A percentile compares a stretch with the other conserved stretches of the same genome.
Evolutionary conservation across 2,113 vertebrate species (phyloP).

Genomic region (Struthio camelus): DNA sequence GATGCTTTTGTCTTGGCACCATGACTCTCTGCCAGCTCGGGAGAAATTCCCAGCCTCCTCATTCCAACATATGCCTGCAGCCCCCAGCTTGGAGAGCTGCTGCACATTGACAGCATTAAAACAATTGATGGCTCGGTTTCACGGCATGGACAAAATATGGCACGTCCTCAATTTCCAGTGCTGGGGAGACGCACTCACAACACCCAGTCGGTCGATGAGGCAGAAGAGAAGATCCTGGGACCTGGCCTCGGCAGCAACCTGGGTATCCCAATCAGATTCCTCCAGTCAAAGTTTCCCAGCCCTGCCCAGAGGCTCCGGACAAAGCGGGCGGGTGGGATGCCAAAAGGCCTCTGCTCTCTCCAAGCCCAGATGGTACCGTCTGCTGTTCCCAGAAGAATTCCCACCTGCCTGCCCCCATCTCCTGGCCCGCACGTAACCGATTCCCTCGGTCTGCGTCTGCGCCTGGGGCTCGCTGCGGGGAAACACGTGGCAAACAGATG

Average conservation of each 20-base stretch:
- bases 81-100: not conserved
- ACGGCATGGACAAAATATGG: accelerated
- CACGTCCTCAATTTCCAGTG: not conserved
- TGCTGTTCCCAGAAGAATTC: not conserved
- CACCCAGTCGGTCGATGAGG: accelerated
- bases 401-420: not conserved
- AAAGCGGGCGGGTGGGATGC: not conserved
- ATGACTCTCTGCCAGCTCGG: not conserved
- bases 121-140: accelerated
- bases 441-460: not conserved
- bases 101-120: accelerated
- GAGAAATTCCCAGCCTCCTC: not conserved
- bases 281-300: not conserved
- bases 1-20: not conserved
- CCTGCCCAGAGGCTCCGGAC: not conserved
- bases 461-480: not conserved
- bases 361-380: not conserved
- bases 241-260: not conserved
- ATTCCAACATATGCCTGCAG: not conserved
- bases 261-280: not conserved
- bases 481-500: not conserved
- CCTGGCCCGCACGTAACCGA: not conserved
- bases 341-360: not conserved
- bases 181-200: not conserved
- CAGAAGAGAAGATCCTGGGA: not conserved